Percentiles rank a stretch among this genome's conserved stretches.
Conservation (phyloP, 1,140 invertebrate species). For the Hetaerina americana region DNA sequence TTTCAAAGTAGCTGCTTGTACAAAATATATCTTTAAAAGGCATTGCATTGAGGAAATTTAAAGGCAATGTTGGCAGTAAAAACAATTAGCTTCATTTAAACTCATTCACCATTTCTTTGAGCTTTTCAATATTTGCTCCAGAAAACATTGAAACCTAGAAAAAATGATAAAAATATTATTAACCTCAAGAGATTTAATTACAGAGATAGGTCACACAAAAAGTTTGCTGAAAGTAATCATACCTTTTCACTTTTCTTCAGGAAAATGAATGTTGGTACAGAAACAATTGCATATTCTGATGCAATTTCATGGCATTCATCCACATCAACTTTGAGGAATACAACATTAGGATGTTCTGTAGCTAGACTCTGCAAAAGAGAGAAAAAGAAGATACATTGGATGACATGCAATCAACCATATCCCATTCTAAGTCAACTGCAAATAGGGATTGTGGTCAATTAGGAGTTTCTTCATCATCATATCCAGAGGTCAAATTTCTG, state of each 20-base stretch:
- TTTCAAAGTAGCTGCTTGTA: no score
- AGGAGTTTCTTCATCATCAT: no score
- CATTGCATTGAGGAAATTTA: no score
- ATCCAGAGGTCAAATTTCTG: no score
- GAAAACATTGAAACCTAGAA: background rate
- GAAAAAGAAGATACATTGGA: background rate
- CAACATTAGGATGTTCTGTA: conserved; percentile 34
- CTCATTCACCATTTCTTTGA: no score
- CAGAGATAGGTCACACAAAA: background rate
- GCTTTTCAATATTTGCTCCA: background rate
- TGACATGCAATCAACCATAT: no score
- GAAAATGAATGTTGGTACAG: conserved; percentile 91
- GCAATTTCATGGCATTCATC: conserved; percentile 78
- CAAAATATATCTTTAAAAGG: no score
- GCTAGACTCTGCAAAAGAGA: conserved; percentile 42
- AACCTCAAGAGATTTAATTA: background rate
- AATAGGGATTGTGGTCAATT: no score
- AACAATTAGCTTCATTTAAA: no score
- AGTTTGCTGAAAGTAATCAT: background rate
- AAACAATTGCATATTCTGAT: conserved; percentile 61
- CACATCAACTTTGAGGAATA: conserved; percentile 67
- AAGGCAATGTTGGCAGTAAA: no score
- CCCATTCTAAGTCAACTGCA: no score
- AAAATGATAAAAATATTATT: background rate
- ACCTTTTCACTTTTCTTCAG: conserved; percentile 60